Evolutionary conservation across 1,140 invertebrate species (phyloP).

Genomic region (Hyles euphorbiae): DNA sequence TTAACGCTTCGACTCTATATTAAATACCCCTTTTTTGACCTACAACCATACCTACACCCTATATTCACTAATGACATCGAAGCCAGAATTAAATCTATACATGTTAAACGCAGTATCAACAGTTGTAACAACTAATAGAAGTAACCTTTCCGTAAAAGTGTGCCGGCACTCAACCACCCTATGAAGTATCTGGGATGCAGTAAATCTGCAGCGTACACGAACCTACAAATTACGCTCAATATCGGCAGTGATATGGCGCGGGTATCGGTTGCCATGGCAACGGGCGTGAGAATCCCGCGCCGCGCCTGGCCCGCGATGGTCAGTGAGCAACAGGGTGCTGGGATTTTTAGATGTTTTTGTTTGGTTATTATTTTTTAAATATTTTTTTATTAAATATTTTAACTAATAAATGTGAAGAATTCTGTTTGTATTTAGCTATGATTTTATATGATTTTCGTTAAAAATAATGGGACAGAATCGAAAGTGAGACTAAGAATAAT

Average conservation of each 20-base stretch:
- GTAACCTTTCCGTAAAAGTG: not conserved
- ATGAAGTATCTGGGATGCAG: conserved; percentile 30
- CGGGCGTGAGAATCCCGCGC: conserved; percentile 39
- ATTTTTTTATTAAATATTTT: not conserved
- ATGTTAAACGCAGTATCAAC: not conserved
- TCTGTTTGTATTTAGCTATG: too few relatives aligned
- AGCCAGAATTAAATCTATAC: not conserved
- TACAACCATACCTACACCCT: too few relatives aligned
- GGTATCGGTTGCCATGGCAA: conserved; percentile 55
- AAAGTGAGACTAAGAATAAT: too few relatives aligned
- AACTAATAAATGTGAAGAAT: not conserved
- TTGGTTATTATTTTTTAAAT: not conserved
- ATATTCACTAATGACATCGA: too few relatives aligned
- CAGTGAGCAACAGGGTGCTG: conserved; percentile 13
- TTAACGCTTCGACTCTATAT: too few relatives aligned
- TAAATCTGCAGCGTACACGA: conserved; percentile 46
- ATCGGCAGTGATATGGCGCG: conserved; percentile 31
- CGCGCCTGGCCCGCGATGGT: conserved; percentile 16
- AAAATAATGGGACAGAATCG: too few relatives aligned
- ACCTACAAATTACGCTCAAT: conserved; percentile 61
- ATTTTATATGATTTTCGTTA: too few relatives aligned
- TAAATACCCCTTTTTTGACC: too few relatives aligned
- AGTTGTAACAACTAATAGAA: conserved; percentile 1
- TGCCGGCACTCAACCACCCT: not conserved
- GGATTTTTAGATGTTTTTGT: not conserved